Evolutionary conservation across 2,888 invertebrate species (phyloP).

Genomic region (Drosophila subsilvestris): DNA sequence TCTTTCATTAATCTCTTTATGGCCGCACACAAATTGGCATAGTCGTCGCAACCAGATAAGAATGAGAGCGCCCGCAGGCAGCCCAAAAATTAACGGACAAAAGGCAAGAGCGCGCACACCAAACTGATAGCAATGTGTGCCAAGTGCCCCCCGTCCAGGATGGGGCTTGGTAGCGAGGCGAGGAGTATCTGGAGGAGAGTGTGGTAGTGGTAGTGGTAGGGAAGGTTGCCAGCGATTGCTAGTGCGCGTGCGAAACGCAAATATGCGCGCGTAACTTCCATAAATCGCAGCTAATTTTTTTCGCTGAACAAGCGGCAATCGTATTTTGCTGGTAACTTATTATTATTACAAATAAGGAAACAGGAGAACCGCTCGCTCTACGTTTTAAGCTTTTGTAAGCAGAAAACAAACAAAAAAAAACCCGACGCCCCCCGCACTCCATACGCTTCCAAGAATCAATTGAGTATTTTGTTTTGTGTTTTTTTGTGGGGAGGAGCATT

Average conservation of each 20-base stretch:
- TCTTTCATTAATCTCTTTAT: constrained; percentile 69
- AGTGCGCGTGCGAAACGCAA: constrained; percentile 67
- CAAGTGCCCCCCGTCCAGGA: not conserved
- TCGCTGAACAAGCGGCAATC: constrained; percentile 14
- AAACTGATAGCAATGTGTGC: constrained; percentile 38
- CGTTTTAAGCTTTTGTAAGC: constrained; percentile 50
- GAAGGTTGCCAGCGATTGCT: constrained; percentile 16
- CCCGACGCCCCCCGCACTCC: not conserved
- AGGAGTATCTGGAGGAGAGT: not conserved
- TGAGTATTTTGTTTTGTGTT: constrained; percentile 25
- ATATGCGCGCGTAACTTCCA: constrained; percentile 61
- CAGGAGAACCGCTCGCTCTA: constrained; percentile 23
- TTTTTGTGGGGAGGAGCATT: constrained; percentile 15
- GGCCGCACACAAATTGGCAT: constrained; percentile 54
- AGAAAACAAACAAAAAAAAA: constrained; percentile 29
- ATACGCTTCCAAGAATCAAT: constrained; percentile 51
- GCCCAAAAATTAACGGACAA: constrained; percentile 62
- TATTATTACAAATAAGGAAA: constrained; percentile 40
- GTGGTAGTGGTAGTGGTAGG: too few relatives aligned
- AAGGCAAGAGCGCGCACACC: too few relatives aligned
- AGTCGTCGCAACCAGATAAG: constrained; percentile 54
- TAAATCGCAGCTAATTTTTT: constrained; percentile 50
- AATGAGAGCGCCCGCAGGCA: constrained; percentile 59
- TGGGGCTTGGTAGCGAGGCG: not conserved
- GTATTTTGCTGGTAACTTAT: constrained; percentile 37